Evolutionary conservation across 2,888 invertebrate species (phyloP), one percentile per base, ranked within the genome.

Genomic region (Alloscopus bannaensis): DNA sequence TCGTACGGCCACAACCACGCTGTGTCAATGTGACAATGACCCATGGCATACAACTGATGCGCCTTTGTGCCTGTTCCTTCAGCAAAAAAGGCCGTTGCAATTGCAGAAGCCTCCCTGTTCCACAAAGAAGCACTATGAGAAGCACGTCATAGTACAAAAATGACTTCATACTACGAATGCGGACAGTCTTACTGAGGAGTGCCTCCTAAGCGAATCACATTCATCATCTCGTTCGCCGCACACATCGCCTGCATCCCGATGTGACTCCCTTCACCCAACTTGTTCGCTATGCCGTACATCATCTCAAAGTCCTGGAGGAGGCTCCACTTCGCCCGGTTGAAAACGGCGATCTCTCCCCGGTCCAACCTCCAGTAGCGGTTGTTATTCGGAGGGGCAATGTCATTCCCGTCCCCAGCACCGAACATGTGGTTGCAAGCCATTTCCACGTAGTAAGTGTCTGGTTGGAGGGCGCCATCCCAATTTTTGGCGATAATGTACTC

Each of bases 1-100:
- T 87, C 88, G 85, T 89, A 90, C 0, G 89, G 88, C 90, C 90
- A 90, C 66, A 90, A 85, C 90, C 90, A 90, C 0, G 90, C 90
- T 18, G 88, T 87, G 84, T 90, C 90, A 78, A 90, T 90, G 85
- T 90, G 90, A 81, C 90, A 89, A 70, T 86, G 81, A 0, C 90
- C 90, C 84, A 90, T 88, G 6, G 89, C 89, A 84, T 88, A 87
- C 24, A 89, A 83, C 1, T 86, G 87, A 82, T 89, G 89, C 29
- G 88, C 88, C 42, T 87, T 87, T 4, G 86, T 86, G 11, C 90
- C 89, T 86, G 89, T 89, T 29, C 84, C 86, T 83, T 89, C 87
- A 3, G 84, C 80, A 66, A 90, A 88, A 84, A 89, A 89, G 20
- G 24, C 59, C 1, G 59, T 2, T 0, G 81, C 81, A 6, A 81